phyloP scores from a whole-genome alignment of 1,140 invertebrate species.

The Tetramorium parvispinum region DNA sequence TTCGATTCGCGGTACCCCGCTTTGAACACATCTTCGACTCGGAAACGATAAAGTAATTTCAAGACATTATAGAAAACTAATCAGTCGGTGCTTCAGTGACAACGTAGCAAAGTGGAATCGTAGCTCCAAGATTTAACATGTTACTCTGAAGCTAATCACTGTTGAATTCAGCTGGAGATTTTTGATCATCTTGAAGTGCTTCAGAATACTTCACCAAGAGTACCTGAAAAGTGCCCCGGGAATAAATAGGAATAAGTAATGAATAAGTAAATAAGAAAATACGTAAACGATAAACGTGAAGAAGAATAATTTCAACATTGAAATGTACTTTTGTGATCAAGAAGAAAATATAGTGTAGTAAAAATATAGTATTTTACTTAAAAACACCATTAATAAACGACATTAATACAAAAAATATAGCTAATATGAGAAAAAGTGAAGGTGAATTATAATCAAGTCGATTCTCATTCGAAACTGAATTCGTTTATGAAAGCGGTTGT shows the following conservation, averaged over 20 bases:
- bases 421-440: background rate
- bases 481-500: background rate
- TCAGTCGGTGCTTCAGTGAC: too few species aligned
- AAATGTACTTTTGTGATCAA: background rate
- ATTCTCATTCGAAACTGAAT: background rate
- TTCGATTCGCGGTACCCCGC: too few species aligned
- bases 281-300: background rate
- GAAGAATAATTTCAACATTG: background rate
- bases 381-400: background rate
- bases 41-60: too few species aligned
- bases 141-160: background rate
- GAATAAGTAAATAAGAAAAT: background rate
- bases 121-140: background rate
- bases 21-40: too few species aligned
- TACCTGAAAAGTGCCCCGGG: background rate
- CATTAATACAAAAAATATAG: background rate
- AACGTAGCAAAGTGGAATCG: too few species aligned
- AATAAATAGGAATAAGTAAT: background rate
- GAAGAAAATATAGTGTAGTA: background rate
- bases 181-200: background rate
- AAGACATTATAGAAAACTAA: too few species aligned
- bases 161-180: background rate
- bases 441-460: background rate
- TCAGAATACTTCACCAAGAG: background rate
- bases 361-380: background rate